Evolutionary conservation across 2,797 vertebrate genomes (phyloP), one percentile per base, ranked within the genome.

Genomic region (Lemur catta): DNA sequence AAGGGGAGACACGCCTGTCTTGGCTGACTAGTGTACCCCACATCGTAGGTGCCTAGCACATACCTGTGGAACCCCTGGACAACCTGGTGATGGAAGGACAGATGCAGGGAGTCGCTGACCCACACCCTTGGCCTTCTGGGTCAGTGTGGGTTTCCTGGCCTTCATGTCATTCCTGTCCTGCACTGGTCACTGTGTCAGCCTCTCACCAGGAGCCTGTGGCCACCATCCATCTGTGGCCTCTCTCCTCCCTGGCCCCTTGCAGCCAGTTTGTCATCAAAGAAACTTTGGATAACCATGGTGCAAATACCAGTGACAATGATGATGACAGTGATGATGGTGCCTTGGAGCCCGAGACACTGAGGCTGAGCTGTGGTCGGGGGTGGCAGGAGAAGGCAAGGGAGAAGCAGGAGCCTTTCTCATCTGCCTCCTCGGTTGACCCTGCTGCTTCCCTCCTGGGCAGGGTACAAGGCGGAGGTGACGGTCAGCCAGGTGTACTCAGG

Each of bases 401-500:
- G 20, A 17, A n/a, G 1, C 61, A 9, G 80, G 79, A 6, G 41
- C 13, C 84, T 33, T 28, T 6, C 43, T 43, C 3, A 0, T 1
- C 38, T 0, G 50, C 9, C 7, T 33, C 78, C 15, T 46, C 0
- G 61, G 52, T 30, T 95, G 96, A 96, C 72, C 38, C 30, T 46
- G 72, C 48, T 2, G 43, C 6, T 61, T 78, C 84, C 63, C 94
- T 84, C 97, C 84, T 43, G 74, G 79, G 9, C 98, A 99, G 99
- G 99, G 72, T 99, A 99, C 97, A 98, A 97, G 95, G 93, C 98
- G 46, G 99, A 99, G 97, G 97, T 94, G 0, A 97, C 98, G 0
- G 20, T 99, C 79, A 98, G 98, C 98, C 99, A 99, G 95, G 98
- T 99, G 95, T 99, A 99, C 97, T 98, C 98, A 0, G 99, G 99